Conservation (phyloP, 92 coral and sea anemone species). For the Epizoanthus stellaris region DNA sequence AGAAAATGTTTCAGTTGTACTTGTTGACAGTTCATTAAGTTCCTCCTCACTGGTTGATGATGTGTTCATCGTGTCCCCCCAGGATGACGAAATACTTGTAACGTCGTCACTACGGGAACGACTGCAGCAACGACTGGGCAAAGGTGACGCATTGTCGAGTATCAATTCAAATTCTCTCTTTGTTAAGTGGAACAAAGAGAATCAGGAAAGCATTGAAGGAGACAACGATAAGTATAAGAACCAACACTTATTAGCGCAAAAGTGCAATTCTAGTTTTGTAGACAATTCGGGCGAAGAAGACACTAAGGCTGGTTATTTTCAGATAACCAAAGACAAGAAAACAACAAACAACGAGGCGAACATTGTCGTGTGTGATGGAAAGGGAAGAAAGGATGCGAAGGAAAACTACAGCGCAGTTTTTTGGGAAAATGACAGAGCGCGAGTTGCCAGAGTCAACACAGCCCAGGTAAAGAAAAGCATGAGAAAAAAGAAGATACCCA, state of each 20-base stretch:
- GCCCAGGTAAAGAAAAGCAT: not conserved
- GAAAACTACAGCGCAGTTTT: not conserved
- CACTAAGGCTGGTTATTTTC: not conserved
- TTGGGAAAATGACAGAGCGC: not conserved
- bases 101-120: constrained; percentile 29
- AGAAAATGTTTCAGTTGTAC: not conserved
- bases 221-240: not conserved
- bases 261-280: not conserved
- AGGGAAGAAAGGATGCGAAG: constrained; percentile 6
- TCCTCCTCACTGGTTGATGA: not conserved
- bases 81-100: not conserved
- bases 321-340: not conserved
- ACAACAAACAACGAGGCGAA: not conserved
- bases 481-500: constrained; percentile 34
- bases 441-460: not conserved
- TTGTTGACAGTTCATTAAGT: not conserved
- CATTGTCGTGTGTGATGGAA: not conserved
- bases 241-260: not conserved
- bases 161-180: not conserved
- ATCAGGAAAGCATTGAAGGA: not conserved
- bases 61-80: constrained; percentile 24
- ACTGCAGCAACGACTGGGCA: not conserved
- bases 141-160: not conserved
- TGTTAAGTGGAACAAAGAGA: not conserved
- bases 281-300: not conserved